Evolutionary conservation across 1,140 invertebrate genomes (phyloP), one percentile per base, ranked within the genome.

Genomic region (Saxidomus purpurata): DNA sequence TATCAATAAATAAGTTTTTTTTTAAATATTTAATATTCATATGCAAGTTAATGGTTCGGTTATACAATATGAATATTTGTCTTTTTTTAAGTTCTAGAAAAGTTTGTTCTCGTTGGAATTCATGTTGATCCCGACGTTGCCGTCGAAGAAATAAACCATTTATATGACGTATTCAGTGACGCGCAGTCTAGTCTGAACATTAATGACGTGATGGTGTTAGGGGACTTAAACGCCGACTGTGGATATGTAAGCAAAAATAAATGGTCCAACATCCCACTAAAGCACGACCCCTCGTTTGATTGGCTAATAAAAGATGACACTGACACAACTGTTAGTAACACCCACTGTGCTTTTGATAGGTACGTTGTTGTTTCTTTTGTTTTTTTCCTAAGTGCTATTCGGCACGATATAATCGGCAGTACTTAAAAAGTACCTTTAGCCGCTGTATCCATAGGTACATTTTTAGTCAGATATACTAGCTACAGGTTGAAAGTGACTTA

Each of bases 171-270:
- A 38, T 36, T 83, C 43, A 22, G 17, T 34, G 34, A 61, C 25
- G 49, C 67, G 36, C 38, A 61, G 55, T 34, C 11, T 8, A 40
- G 4, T 15, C n/a, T 36, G 9, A n/a, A 22, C 13, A 83, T 40
- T 22, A 43, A 83, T 40, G 74, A 87, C 85, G 49, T 87, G 9
- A 87, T 95, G n/a, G 85, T 95, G 13, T 59, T 92, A 0, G 95
- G 95, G n/a, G 95, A 95, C 89, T 93, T 95, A 36, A 95, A 95
- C 87, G 95, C 94, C 9, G 95, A 91, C 83, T 95, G 95, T 87
- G 25, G 47, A 15, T 94, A 95, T 89, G 90, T 95, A n/a, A 31
- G 55, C 0, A 67, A 80, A 40, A 89, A 87, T 17, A 84, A 94
- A 34, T 94, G 90, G 92, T n/a, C 80, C 19, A 84, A 87, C 13